These are phyloP conservation scores for Catajapyx aquilonaris DNA, from an alignment of 1,140 invertebrate species.

Conservation along the genomic window DNA sequence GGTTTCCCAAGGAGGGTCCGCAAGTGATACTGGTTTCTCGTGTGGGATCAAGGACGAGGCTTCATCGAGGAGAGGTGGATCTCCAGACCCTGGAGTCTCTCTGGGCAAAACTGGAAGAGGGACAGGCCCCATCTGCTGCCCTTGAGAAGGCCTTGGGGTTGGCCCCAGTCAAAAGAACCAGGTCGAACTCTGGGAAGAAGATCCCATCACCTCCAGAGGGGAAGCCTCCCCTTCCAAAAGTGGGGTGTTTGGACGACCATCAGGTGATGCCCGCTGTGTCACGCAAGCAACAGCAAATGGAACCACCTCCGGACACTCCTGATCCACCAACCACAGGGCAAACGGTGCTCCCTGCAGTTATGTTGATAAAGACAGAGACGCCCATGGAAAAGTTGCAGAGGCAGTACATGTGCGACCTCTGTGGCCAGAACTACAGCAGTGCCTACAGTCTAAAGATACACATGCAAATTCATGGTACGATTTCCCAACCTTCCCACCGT, in stretches of 20 bases:
- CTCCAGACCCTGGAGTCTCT: too few species aligned
- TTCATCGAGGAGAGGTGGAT: too few species aligned
- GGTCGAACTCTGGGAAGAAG: too few species aligned
- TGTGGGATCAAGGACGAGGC: too few species aligned
- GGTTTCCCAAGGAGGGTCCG: constrained; percentile 4
- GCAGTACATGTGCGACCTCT: constrained; percentile 15
- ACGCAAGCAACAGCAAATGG: neutral
- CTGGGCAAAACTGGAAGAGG: too few species aligned
- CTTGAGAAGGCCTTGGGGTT: too few species aligned
- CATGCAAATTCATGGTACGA: constrained; percentile 13
- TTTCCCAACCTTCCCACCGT: neutral
- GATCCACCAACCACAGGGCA: neutral
- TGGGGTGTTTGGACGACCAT: neutral
- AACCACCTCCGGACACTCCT: neutral
- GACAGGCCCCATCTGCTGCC: too few species aligned
- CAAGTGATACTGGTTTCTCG: constrained; percentile 9
- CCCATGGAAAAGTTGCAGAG: constrained; percentile 4
- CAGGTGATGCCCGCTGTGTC: neutral
- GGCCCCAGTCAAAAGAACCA: too few species aligned
- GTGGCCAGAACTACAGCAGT: constrained; percentile 17
- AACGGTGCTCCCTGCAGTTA: too few species aligned
- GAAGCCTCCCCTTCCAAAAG: too few species aligned
- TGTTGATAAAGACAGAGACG: constrained; percentile 8
- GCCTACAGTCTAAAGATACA: constrained; percentile 17
- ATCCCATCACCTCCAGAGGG: too few species aligned